These are phyloP conservation scores for Drosophila seclusa DNA, from an alignment of 2,888 invertebrate species.

Conservation along the genomic window DNA sequence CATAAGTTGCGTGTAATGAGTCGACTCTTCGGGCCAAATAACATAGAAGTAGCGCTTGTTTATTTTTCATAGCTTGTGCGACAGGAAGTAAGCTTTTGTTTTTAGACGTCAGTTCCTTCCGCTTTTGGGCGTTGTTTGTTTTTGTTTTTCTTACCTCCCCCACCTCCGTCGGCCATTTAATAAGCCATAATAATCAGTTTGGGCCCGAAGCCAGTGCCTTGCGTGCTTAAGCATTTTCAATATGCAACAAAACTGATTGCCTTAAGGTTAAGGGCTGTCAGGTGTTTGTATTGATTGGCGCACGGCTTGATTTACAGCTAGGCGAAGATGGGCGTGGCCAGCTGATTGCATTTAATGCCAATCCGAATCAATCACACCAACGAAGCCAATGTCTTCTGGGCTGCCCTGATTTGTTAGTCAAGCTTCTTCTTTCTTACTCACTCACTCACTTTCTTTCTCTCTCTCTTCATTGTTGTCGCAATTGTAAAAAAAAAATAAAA, in stretches of 20 bases:
- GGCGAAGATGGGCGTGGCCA: constrained; percentile 48
- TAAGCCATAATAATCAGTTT: constrained; percentile 61
- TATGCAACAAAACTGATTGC: constrained; percentile 49
- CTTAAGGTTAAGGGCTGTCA: constrained; percentile 56
- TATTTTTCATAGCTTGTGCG: constrained; percentile 71
- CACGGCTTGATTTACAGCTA: constrained; percentile 46
- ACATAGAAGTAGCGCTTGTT: constrained; percentile 59
- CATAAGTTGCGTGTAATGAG: constrained; percentile 72
- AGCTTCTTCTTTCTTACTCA: background rate
- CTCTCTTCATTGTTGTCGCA: constrained; percentile 17
- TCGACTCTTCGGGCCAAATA: constrained; percentile 35
- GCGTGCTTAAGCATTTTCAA: constrained; percentile 57
- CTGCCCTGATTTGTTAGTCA: constrained; percentile 32
- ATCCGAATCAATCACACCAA: constrained; percentile 67
- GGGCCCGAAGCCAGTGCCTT: constrained; percentile 13
- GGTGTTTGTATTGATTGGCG: constrained; percentile 63
- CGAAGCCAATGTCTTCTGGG: constrained; percentile 21
- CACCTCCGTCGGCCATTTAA: constrained; percentile 45
- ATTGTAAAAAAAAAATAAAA: constrained; percentile 17
- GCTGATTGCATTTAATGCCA: constrained; percentile 74
- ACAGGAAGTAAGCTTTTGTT: constrained; percentile 79
- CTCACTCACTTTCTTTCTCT: background rate
- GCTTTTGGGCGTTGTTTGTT: constrained; percentile 65
- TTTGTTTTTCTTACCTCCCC: constrained; percentile 22
- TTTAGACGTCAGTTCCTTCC: constrained; percentile 80